Conservation (phyloP, 2,888 invertebrate genomes). For the Dendrolimus pini region DNA sequence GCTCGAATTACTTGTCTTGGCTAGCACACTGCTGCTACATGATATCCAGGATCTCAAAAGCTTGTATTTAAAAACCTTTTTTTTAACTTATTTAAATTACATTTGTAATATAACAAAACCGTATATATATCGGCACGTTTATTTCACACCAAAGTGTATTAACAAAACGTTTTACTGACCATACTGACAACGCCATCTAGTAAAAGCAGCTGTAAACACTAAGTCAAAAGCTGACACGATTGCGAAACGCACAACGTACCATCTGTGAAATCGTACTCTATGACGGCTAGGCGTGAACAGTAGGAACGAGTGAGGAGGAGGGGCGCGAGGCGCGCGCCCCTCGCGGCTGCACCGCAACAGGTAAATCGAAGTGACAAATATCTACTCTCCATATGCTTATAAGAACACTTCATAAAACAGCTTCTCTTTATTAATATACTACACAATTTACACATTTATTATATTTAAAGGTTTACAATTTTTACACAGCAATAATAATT, state of each 20-base stretch:
- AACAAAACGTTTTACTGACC: too few species aligned
- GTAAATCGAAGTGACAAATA: slow-evolving; percentile 35
- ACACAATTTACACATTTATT: slow-evolving; percentile 73
- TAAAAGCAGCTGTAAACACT: too few species aligned
- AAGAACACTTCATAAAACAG: slow-evolving; percentile 76
- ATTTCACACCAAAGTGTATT: too few species aligned
- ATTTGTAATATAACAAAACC: too few species aligned
- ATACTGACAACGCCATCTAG: too few species aligned
- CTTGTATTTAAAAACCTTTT: too few species aligned
- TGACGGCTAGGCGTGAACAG: neutral
- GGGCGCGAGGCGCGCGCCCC: slow-evolving; percentile 5
- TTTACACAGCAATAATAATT: slow-evolving; percentile 75
- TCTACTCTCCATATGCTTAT: slow-evolving; percentile 61
- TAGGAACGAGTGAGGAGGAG: neutral
- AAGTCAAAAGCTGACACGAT: too few species aligned
- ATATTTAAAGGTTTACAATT: slow-evolving; percentile 62
- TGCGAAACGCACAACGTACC: neutral
- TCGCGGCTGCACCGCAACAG: slow-evolving; percentile 16
- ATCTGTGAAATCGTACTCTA: neutral
- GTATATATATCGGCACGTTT: too few species aligned
- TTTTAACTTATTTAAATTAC: too few species aligned
- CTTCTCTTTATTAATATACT: slow-evolving; percentile 65
- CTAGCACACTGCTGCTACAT: too few species aligned
- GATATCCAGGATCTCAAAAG: too few species aligned
- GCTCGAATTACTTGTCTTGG: too few species aligned